Evolutionary conservation across 2,113 vertebrate species (phyloP).

Genomic region (Ahaetulla prasina): DNA sequence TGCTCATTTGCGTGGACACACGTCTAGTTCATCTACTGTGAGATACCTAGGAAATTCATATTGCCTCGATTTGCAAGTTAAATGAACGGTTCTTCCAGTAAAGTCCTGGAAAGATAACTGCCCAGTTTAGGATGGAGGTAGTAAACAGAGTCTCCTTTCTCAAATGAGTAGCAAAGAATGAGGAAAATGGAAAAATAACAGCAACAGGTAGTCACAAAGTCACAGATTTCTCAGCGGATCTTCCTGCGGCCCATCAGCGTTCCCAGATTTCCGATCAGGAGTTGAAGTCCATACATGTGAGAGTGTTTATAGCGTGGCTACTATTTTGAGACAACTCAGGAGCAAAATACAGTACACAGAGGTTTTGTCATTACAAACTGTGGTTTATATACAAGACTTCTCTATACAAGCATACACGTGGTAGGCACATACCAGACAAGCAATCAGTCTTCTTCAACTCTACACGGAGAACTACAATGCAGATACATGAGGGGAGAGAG

Average conservation of each 20-base stretch:
- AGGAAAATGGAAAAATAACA: background rate
- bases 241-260: background rate
- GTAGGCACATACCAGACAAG: no score
- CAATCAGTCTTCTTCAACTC: no score
- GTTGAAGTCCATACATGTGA: background rate
- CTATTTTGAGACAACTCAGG: no score
- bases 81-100: background rate
- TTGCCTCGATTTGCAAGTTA: background rate
- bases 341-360: no score
- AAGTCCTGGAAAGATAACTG: fast-evolving
- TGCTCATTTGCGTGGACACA: slow-evolving; percentile 6
- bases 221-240: background rate
- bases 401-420: no score
- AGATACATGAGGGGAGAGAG: no score
- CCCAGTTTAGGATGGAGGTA: no score
- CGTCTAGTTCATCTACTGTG: background rate
- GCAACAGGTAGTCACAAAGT: background rate
- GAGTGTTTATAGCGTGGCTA: no score
- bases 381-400: no score
- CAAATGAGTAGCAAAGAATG: background rate
- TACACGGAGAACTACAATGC: no score
- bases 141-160: background rate
- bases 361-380: no score
- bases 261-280: fast-evolving
- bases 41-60: background rate